Conservation (phyloP, 2,113 vertebrate genomes). For the Columbina picui region DNA sequence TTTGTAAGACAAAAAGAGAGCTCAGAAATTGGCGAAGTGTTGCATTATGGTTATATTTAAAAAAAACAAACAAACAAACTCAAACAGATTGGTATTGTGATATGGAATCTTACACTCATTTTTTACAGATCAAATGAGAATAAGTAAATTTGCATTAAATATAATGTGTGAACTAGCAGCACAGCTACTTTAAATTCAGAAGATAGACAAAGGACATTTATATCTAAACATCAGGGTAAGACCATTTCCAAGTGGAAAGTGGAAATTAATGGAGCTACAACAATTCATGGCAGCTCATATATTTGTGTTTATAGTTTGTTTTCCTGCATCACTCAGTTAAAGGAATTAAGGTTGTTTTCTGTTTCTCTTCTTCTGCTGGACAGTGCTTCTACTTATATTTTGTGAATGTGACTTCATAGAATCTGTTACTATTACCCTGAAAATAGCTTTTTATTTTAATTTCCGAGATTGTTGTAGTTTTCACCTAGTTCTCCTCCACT, state of each 20-base stretch:
- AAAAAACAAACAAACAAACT: background rate
- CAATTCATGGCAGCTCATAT: background rate
- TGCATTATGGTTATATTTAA: background rate
- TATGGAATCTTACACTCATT: background rate
- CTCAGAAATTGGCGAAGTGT: background rate
- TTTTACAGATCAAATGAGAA: conserved; percentile 30
- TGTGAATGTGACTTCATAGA: background rate
- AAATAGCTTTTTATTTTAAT: background rate
- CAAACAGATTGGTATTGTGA: background rate
- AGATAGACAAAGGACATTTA: background rate
- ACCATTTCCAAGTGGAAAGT: conserved; percentile 5
- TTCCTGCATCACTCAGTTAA: background rate
- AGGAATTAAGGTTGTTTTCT: conserved; percentile 23
- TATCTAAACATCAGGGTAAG: background rate
- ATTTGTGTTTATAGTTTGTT: conserved; percentile 34
- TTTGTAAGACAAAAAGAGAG: background rate
- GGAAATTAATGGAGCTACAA: conserved; percentile 35
- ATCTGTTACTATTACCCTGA: background rate
- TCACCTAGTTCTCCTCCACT: background rate
- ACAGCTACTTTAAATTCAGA: conserved; percentile 27
- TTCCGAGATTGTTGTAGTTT: background rate
- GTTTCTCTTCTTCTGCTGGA: background rate
- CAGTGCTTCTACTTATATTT: background rate
- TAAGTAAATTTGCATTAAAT: conserved; percentile 43
- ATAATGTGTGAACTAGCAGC: background rate